A percentile compares a stretch with the other conserved stretches of the same genome.
phyloP scores from a whole-genome alignment of 2,888 invertebrate species.

The Eupelmus urozonus region DNA sequence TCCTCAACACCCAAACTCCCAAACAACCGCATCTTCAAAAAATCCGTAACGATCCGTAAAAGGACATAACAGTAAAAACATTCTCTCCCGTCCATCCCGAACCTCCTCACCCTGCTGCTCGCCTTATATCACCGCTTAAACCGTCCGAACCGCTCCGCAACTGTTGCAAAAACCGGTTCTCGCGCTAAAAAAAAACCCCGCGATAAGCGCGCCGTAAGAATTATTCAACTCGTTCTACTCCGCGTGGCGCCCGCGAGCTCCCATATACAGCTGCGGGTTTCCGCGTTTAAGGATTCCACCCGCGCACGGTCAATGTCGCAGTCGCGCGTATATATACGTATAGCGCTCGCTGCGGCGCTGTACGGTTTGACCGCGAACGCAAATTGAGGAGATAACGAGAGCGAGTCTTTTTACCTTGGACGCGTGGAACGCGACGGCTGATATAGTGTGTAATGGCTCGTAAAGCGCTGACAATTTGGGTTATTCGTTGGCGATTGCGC shows the following conservation, averaged over 20 bases:
- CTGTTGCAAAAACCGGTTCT: background rate
- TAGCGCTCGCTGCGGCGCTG: background rate
- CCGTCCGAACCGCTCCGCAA: too few species aligned
- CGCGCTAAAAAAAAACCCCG: background rate
- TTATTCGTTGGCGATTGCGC: too few species aligned
- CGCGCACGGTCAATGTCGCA: constrained; percentile 38
- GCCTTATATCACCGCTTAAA: too few species aligned
- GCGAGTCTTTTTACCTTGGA: constrained; percentile 22
- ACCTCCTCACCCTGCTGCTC: background rate
- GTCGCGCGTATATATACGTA: constrained; percentile 26
- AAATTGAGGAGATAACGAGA: constrained; percentile 33
- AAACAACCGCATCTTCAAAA: too few species aligned
- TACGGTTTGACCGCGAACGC: constrained; percentile 16
- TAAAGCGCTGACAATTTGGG: too few species aligned
- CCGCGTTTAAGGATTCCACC: constrained; percentile 40
- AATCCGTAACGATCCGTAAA: too few species aligned
- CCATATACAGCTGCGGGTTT: constrained; percentile 9
- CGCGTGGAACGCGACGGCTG: too few species aligned
- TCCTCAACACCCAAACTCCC: too few species aligned
- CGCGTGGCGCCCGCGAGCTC: background rate
- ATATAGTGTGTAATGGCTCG: too few species aligned
- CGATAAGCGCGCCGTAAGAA: background rate
- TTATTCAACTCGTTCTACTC: background rate
- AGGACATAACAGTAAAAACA: background rate
- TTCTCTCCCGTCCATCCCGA: background rate